Evolutionary conservation across 2,888 invertebrate species (phyloP), one percentile per base, ranked within the genome.

Genomic region (Mimumesa dahlbomi): DNA sequence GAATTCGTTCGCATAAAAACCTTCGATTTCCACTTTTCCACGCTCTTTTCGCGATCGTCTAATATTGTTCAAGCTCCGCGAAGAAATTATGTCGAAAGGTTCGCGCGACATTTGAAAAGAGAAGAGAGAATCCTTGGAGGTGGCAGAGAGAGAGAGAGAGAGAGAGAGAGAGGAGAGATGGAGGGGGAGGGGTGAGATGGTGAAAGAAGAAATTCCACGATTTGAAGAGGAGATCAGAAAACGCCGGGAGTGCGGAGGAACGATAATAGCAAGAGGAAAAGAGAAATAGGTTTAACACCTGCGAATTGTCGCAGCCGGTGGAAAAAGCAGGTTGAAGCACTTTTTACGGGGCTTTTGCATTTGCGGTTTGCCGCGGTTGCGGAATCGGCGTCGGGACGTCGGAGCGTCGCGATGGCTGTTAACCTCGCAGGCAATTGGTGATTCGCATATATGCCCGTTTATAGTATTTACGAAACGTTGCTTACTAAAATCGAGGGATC

Each of bases 341-440:
- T 68, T 73, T 73, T 73, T 62, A 57, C 45, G 45, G 54, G 31
- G 53, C 40, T 73, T 73, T 73, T 73, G 53, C 68, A 68, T 73
- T 73, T 73, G 74, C 57, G 73, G 67, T 73, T 36, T n/a, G 38
- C 6, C 57, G 73, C 49, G 73, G 67, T 62, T 21, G 67, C 54
- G 67, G 45, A 48, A 48, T 56, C 40, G 14, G 38, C 38, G 49
- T 42, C 64, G 40, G 36, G 9, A 9, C 29, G 29, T 6, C 29
- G 6, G 29, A 6, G 29, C 7, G 25, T 42, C 42, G 58, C 54
- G 54, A 57, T 38, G 50, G 56, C 40, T 13, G 16, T 36, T 38
- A 31, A 62, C 34, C 45, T 62, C 49, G 6, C 21, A 45, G 62
- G 62, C 57, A 62, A 40, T 29, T n/a, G 36, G 50, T 73, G 67